These are phyloP conservation scores for Belonocnema kinseyi DNA, from an alignment of 1,140 invertebrate genomes.

Conservation along the genomic window DNA sequence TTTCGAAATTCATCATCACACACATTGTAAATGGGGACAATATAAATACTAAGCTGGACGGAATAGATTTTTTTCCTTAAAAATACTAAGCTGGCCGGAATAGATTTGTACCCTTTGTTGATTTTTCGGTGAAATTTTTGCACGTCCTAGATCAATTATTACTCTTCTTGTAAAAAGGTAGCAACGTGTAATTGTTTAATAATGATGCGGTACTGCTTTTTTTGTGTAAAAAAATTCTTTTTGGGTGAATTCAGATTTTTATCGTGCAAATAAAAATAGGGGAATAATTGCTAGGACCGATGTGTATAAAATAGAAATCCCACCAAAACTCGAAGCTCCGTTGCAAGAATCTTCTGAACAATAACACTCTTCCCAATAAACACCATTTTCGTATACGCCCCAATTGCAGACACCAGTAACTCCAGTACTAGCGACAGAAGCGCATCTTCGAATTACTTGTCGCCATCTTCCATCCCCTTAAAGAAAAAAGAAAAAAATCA, in stretches of 20 bases:
- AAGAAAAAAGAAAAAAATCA: slow-evolving; percentile 57
- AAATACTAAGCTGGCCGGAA: no score
- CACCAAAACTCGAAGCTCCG: slow-evolving; percentile 52
- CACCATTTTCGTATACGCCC: slow-evolving; percentile 93
- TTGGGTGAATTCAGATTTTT: not conserved
- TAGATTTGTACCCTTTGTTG: no score
- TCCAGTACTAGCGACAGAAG: slow-evolving; percentile 91
- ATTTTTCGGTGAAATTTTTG: no score
- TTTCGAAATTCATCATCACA: no score
- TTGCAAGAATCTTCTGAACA: slow-evolving; percentile 93
- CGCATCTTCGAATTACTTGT: slow-evolving; percentile 92
- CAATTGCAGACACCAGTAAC: slow-evolving; percentile 95
- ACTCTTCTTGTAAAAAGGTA: no score
- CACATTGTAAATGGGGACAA: no score
- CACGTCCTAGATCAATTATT: no score
- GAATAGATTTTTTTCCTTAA: no score
- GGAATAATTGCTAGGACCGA: not conserved
- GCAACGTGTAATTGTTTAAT: no score
- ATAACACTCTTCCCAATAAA: slow-evolving; percentile 97
- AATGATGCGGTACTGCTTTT: no score
- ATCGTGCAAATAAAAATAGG: not conserved
- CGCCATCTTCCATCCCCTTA: slow-evolving; percentile 94
- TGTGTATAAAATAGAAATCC: not conserved
- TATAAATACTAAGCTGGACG: no score
- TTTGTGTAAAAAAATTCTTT: no score